A percentile compares a stretch with the other conserved stretches of the same genome.
Evolutionary conservation across 2,113 vertebrate genomes (phyloP).

Genomic region (Ammodytes dubius): DNA sequence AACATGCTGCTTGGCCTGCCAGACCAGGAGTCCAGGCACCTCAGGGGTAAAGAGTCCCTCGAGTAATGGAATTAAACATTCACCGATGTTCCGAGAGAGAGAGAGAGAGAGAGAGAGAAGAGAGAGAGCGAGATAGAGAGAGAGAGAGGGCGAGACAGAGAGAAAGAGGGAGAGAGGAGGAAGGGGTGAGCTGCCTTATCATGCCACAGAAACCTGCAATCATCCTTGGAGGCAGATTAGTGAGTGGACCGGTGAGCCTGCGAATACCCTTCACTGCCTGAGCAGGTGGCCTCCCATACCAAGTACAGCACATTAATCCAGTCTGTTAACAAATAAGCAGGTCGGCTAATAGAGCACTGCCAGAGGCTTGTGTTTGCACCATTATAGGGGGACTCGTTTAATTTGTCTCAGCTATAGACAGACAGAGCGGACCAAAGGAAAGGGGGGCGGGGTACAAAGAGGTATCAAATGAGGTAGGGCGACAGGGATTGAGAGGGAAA

Average conservation of each 20-base stretch:
- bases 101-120: constrained; percentile 17
- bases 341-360: constrained; percentile 77
- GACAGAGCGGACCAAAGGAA: constrained; percentile 7
- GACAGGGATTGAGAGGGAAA: constrained; percentile 28
- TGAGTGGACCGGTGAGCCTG: constrained; percentile 65
- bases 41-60: constrained; percentile 65
- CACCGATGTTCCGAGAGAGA: constrained; percentile 53
- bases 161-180: not conserved
- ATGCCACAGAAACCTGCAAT: constrained; percentile 69
- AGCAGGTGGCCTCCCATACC: constrained; percentile 78
- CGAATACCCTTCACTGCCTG: constrained; percentile 73
- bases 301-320: constrained; percentile 78
- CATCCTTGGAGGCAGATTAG: constrained; percentile 80
- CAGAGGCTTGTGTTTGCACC: constrained; percentile 68
- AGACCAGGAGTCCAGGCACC: constrained; percentile 41
- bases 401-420: constrained; percentile 71
- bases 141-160: not conserved
- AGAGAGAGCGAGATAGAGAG: not conserved
- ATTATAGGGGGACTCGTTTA: constrained; percentile 64
- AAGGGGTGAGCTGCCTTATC: constrained; percentile 57
- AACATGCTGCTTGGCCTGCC: constrained; percentile 39
- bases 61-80: constrained; percentile 69
- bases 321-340: constrained; percentile 80
- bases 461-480: constrained; percentile 38
- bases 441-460: not conserved